Evolutionary conservation across 2,113 vertebrate species (phyloP), one percentile per base, ranked within the genome.

Genomic region (Crotalus viridis): DNA sequence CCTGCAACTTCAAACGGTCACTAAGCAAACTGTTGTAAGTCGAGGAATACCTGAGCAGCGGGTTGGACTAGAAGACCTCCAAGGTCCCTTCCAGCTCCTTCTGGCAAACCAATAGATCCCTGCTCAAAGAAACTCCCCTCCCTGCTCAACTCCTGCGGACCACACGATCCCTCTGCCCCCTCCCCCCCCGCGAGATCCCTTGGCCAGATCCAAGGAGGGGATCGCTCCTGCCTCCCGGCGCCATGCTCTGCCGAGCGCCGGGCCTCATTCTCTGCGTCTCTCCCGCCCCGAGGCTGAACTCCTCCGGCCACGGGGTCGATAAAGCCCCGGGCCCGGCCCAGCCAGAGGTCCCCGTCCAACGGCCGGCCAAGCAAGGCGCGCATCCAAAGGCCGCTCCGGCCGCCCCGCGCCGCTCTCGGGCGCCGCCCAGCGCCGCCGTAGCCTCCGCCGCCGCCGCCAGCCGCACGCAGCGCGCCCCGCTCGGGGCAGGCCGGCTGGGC

Each of bases 401-500:
- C 28, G 85, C 85, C 94, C 74, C 94, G 91, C 90, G 96, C 95
- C 94, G 93, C 93, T 94, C 93, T 94, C 97, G 95, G 94, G 96
- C 97, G 95, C 96, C 96, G 93, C 94, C 95, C 43, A n/a, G 64
- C 52, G 54, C 51, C 19, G 0, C 24, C 4, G 28, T 7, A 6
- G 48, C 61, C 39, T 10, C 19, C 48, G 0, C 39, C 43, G 0
- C 39, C 43, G 0, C 61, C 48, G 24, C 22, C 28, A 26, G 69
- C 69, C 90, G 5, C 51, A 24, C 69, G 69, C 19, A 19, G 90
- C 64, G 21, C 15, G 55, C 55, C 33, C 24, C 10, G 10, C 3
- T 88, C 88, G 15, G 26, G 61, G 88, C 48, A 17, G 26, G 85
- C 69, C 12, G 52, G 28, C 64, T 26, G 55, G 81, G 90, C 91